Percentiles rank a stretch among this genome's conserved stretches.
phyloP scores from a whole-genome alignment of 2,888 invertebrate genomes.

The Strigamia maritima region DNA sequence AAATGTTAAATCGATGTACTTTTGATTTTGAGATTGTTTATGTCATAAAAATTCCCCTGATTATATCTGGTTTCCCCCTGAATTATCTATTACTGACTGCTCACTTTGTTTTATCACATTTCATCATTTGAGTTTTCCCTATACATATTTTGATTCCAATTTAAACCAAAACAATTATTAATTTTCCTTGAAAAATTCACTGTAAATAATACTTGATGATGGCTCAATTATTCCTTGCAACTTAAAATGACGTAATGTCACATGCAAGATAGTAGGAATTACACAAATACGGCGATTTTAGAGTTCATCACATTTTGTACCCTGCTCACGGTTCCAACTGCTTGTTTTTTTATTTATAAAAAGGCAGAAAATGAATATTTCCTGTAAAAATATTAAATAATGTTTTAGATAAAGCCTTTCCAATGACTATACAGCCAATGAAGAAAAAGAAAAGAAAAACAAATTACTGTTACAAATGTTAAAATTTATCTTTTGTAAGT shows the following conservation, averaged over 20 bases:
- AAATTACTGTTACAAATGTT: not conserved
- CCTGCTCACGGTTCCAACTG: not conserved
- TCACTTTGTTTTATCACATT: not conserved
- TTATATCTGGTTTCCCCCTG: not conserved
- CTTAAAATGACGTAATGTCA: not conserved
- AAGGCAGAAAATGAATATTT: constrained; percentile 5
- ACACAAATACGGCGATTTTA: not conserved
- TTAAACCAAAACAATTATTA: not conserved
- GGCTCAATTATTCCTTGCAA: not conserved
- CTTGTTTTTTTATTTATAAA: constrained; percentile 16
- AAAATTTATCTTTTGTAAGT: constrained; percentile 22
- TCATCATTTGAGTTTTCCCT: no score
- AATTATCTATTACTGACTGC: not conserved
- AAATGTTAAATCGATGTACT: not conserved
- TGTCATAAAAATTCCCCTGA: not conserved
- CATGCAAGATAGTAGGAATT: not conserved
- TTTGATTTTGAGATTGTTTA: not conserved
- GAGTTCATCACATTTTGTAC: constrained; percentile 19
- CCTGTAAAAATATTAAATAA: constrained; percentile 1
- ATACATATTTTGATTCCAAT: not conserved
- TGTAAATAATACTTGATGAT: constrained; percentile 10
- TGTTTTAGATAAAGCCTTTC: not conserved
- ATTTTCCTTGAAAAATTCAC: not conserved
- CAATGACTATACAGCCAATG: not conserved
- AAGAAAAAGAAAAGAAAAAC: not conserved